Conservation (phyloP, 2,797 vertebrate species). For the Novumbra hubbsi region DNA sequence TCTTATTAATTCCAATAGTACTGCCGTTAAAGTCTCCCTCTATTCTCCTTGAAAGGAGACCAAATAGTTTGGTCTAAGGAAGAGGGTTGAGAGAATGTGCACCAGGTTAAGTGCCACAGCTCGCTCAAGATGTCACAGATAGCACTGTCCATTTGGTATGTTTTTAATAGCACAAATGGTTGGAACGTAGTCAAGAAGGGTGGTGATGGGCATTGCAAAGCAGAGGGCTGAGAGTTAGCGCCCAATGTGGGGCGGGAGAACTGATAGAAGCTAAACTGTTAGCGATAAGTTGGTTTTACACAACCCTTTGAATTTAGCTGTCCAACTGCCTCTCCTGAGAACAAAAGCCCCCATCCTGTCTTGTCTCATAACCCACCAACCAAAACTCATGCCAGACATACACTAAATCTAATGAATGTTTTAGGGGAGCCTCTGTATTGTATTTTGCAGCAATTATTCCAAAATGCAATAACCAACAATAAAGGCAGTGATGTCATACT, state of each 20-base stretch:
- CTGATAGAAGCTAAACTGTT: no score
- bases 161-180: no score
- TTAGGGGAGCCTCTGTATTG: not conserved
- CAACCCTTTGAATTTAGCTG: not conserved
- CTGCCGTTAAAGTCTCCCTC: not conserved
- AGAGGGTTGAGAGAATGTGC: no score
- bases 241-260: no score
- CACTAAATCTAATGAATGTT: not conserved
- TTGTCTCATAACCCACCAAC: not conserved
- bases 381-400: not conserved
- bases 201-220: no score
- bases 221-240: no score
- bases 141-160: no score
- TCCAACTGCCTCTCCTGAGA: not conserved
- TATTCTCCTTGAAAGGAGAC: not conserved
- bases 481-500: not conserved
- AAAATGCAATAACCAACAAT: not conserved
- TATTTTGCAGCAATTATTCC: not conserved
- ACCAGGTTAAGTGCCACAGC: no score
- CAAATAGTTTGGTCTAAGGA: not conserved
- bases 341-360: not conserved
- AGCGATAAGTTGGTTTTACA: no score
- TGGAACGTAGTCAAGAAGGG: no score
- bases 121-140: no score
- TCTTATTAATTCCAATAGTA: not conserved